phyloP scores from a whole-genome alignment of 2,113 vertebrate species.

The Struthio camelus region DNA sequence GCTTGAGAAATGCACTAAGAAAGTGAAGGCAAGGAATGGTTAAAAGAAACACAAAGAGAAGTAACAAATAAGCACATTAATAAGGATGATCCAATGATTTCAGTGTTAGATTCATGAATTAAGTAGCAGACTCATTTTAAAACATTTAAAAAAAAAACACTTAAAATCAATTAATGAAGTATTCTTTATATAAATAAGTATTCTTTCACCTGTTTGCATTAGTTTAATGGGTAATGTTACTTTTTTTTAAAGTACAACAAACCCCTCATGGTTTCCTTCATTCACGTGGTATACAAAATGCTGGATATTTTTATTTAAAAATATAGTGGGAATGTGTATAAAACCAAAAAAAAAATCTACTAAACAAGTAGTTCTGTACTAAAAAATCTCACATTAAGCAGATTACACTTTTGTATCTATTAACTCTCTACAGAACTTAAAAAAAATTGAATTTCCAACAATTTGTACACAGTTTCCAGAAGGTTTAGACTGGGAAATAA shows the following conservation, averaged over 20 bases:
- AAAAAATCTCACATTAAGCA: not conserved
- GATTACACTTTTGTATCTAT: not conserved
- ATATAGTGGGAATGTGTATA: not conserved
- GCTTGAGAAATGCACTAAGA: not conserved
- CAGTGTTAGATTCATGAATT: not conserved
- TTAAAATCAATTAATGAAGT: not conserved
- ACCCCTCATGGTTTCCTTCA: not conserved
- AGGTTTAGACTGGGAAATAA: not conserved
- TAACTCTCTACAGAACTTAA: not conserved
- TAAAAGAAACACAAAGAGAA: not conserved
- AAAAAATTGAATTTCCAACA: not conserved
- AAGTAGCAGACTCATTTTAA: not conserved
- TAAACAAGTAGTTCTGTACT: not conserved
- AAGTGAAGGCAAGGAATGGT: not conserved
- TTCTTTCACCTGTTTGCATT: not conserved
- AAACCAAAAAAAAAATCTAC: not conserved
- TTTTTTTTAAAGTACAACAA: not conserved
- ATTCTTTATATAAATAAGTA: not conserved
- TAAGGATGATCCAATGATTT: not conserved
- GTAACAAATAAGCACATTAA: not conserved
- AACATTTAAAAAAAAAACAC: not conserved
- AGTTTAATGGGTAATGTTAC: not conserved
- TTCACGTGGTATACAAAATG: not conserved
- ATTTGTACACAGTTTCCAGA: not conserved
- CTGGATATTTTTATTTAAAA: not conserved